These are phyloP conservation scores for Lacerta agilis DNA, from an alignment of 2,797 vertebrate species.

Conservation along the genomic window DNA sequence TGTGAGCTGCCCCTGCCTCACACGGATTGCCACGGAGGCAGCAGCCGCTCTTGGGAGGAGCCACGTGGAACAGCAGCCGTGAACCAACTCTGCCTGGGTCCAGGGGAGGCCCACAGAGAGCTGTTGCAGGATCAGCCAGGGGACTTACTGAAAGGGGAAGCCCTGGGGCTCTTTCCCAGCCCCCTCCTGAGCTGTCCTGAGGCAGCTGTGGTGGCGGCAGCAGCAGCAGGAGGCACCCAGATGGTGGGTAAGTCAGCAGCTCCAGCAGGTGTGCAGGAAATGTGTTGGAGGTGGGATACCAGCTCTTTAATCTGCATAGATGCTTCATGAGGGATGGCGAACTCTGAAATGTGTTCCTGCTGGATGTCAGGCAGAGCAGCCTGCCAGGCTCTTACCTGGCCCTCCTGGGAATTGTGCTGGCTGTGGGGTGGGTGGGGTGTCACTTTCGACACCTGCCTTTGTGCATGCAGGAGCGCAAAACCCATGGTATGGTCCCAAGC, in stretches of 20 bases:
- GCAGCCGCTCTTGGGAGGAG: conserved; percentile 72
- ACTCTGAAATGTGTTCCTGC: neutral
- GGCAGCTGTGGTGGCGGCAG: conserved; percentile 52
- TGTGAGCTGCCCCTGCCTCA: conserved; percentile 79
- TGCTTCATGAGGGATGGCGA: no score
- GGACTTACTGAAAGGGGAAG: conserved; percentile 79
- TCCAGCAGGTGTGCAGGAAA: neutral
- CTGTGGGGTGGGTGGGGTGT: neutral
- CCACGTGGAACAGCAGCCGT: conserved; percentile 64
- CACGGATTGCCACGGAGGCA: conserved; percentile 66
- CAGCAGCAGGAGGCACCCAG: conserved; percentile 35
- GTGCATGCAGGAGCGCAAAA: no score
- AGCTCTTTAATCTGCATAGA: no score
- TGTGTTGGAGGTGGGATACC: no score
- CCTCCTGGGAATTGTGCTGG: no score
- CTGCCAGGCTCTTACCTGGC: neutral
- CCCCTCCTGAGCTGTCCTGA: conserved; percentile 74
- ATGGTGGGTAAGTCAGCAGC: neutral
- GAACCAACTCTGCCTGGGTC: conserved; percentile 68
- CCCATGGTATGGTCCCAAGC: neutral
- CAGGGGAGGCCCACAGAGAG: conserved; percentile 65
- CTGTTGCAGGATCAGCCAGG: conserved; percentile 68
- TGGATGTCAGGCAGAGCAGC: neutral
- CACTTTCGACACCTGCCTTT: neutral
- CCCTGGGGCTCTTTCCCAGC: conserved; percentile 79